Evolutionary conservation across 2,888 invertebrate genomes (phyloP).

Genomic region (Uropetala carovei): DNA sequence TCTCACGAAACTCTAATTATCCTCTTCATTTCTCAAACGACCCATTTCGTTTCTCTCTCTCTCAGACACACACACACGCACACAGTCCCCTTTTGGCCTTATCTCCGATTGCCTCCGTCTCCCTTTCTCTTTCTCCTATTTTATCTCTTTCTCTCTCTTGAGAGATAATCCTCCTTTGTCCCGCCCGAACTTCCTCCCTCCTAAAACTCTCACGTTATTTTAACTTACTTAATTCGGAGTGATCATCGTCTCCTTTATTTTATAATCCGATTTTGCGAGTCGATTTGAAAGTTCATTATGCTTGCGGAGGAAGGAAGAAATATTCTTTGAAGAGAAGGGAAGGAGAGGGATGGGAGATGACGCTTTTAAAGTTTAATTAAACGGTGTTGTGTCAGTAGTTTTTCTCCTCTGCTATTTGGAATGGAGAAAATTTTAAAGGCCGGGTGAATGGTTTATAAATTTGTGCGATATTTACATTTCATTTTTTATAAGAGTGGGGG

Average conservation of each 20-base stretch:
- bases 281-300: background rate
- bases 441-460: background rate
- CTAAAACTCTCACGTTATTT: constrained; percentile 26
- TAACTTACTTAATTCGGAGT: constrained; percentile 41
- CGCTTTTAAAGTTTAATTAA: constrained; percentile 33
- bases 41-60: constrained; percentile 23
- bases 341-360: background rate
- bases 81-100: background rate
- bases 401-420: background rate
- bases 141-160: background rate
- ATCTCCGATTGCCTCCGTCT: background rate
- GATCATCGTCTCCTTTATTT: constrained; percentile 13
- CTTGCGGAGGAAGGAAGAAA: background rate
- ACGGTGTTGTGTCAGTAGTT: constrained; percentile 1
- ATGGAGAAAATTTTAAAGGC: background rate
- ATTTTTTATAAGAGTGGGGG: background rate
- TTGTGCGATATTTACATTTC: background rate
- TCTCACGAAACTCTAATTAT: constrained; percentile 60
- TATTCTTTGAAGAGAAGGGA: background rate
- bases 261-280: constrained; percentile 36
- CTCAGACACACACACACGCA: background rate
- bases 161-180: constrained; percentile 25
- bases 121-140: background rate
- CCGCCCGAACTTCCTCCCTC: background rate
- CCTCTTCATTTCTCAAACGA: constrained; percentile 61